Conservation (phyloP, 2,888 invertebrate genomes). For the Zeuzera pyrina region DNA sequence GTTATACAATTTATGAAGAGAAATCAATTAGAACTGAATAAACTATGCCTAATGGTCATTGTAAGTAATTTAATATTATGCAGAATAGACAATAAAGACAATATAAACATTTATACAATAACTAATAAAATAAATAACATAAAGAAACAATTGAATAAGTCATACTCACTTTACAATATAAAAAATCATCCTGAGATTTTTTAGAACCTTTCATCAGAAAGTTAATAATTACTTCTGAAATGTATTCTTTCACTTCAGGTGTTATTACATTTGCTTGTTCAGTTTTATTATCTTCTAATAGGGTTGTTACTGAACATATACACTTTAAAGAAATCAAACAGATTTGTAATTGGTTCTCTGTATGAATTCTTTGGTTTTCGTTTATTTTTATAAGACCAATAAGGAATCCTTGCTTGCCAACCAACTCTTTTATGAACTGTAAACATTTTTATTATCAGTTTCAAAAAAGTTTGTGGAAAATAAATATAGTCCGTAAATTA, state of each 20-base stretch:
- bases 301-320: constrained; percentile 31
- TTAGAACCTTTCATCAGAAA: constrained; percentile 44
- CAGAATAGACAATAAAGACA: too few relatives aligned
- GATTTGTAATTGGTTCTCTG: constrained; percentile 39
- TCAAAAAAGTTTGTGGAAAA: too few relatives aligned
- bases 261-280: constrained; percentile 17
- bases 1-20: too few relatives aligned
- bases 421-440: constrained; percentile 49
- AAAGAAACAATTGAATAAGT: constrained; percentile 2
- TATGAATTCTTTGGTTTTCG: constrained; percentile 19
- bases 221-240: constrained; percentile 45
- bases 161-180: constrained; percentile 62
- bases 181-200: constrained; percentile 51
- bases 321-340: constrained; percentile 46
- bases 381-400: constrained; percentile 36
- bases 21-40: too few relatives aligned
- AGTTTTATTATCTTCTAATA: constrained; percentile 32
- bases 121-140: background rate
- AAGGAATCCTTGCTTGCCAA: constrained; percentile 47
- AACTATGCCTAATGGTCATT: too few relatives aligned
- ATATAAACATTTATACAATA: too few relatives aligned
- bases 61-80: too few relatives aligned
- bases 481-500: too few relatives aligned
- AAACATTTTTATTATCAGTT: constrained; percentile 16
- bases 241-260: constrained; percentile 37